These are phyloP conservation scores for Chrysina gloriosa DNA, from an alignment of 2,888 invertebrate genomes.

Conservation along the genomic window DNA sequence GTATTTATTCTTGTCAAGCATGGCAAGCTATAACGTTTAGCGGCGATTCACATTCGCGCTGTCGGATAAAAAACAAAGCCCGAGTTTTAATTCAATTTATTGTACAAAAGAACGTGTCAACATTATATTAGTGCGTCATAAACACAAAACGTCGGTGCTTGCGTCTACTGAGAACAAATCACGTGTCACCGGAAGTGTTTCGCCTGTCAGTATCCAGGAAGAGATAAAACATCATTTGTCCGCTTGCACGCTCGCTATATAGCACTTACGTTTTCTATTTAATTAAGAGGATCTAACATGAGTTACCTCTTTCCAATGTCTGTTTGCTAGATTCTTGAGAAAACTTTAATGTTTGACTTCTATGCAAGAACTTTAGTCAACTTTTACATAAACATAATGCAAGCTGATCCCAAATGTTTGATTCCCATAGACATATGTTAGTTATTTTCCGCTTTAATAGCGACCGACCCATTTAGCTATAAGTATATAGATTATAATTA, in stretches of 20 bases:
- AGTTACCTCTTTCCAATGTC: background rate
- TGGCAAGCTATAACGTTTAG: constrained; percentile 1
- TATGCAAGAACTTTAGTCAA: too few relatives aligned
- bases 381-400: too few relatives aligned
- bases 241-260: constrained; percentile 13
- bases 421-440: too few relatives aligned
- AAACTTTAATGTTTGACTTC: too few relatives aligned
- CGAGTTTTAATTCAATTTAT: constrained; percentile 46
- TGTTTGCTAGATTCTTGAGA: too few relatives aligned
- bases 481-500: too few relatives aligned
- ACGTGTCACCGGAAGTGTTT: constrained; percentile 50
- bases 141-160: constrained; percentile 46
- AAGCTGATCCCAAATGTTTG: too few relatives aligned
- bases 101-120: constrained; percentile 47
- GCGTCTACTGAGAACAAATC: constrained; percentile 48
- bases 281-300: constrained; percentile 29
- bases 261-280: constrained; percentile 37
- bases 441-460: too few relatives aligned
- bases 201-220: constrained; percentile 37
- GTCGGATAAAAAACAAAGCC: constrained; percentile 40
- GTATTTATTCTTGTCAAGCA: constrained; percentile 38
- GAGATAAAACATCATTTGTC: constrained; percentile 42
- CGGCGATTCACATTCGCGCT: constrained; percentile 18
- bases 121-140: constrained; percentile 47
- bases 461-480: too few relatives aligned